Evolutionary conservation across 2,888 invertebrate genomes (phyloP).

Genomic region (Digitonthophagus gazella): DNA sequence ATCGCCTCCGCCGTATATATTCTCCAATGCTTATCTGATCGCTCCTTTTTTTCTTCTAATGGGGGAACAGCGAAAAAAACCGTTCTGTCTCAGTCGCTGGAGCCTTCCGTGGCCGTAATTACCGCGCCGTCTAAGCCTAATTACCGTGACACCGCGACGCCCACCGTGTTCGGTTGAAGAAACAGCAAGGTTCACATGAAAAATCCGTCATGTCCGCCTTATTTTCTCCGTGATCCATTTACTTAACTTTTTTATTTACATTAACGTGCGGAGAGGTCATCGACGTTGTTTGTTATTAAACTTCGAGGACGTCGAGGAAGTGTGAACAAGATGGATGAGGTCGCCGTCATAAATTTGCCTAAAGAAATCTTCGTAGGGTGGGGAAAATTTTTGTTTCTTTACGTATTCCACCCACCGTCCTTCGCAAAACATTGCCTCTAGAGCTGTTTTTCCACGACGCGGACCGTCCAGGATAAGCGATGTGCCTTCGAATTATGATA

Average conservation of each 20-base stretch:
- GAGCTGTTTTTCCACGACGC: constrained; percentile 32
- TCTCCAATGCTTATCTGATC: not conserved
- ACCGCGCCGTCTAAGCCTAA: not conserved
- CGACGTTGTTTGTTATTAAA: not conserved
- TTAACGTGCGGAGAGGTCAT: not conserved
- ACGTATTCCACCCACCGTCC: constrained; percentile 40
- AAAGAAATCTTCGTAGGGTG: constrained; percentile 44
- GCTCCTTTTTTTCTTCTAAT: not conserved
- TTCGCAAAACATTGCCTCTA: constrained; percentile 33
- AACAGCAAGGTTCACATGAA: not conserved
- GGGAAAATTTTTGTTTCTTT: constrained; percentile 42
- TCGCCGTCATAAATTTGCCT: constrained; percentile 48
- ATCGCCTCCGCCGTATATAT: not conserved
- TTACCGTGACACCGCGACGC: not conserved
- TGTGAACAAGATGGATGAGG: constrained; percentile 46
- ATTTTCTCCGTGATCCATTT: not conserved
- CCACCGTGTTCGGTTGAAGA: not conserved
- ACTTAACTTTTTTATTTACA: not conserved
- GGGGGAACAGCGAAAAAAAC: no score
- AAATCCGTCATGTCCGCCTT: not conserved
- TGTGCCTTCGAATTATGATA: constrained; percentile 45
- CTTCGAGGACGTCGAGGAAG: constrained; percentile 13
- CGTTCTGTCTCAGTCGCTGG: not conserved
- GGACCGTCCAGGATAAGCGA: constrained; percentile 43
- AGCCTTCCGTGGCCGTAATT: not conserved